Percentiles rank a stretch among this genome's conserved stretches.
phyloP scores from a whole-genome alignment of 2,113 vertebrate genomes.

The Strix aluco region DNA sequence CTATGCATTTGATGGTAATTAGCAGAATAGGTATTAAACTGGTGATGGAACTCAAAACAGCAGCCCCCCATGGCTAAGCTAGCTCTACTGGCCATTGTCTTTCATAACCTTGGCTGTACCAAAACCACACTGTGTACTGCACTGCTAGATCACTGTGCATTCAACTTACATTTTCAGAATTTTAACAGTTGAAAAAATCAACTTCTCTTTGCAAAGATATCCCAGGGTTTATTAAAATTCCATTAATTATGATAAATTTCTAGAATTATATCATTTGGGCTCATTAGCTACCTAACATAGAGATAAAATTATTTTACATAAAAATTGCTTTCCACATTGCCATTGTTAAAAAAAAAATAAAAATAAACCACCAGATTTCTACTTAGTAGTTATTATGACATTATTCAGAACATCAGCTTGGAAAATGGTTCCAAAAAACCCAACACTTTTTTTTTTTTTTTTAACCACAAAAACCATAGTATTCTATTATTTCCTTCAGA shows the following conservation, averaged over 20 bases:
- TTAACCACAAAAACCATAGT: background rate
- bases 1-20: background rate
- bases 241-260: background rate
- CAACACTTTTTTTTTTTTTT: background rate
- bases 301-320: background rate
- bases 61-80: fast-evolving
- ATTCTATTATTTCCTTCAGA: background rate
- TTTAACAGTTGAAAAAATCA: background rate
- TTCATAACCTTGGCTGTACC: background rate
- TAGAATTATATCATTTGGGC: conserved; percentile 11
- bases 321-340: background rate
- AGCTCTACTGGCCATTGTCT: background rate
- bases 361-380: background rate
- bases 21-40: background rate
- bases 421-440: background rate
- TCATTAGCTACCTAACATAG: conserved; percentile 12
- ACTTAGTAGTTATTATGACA: conserved; percentile 34
- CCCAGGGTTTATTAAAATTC: background rate
- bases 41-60: background rate
- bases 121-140: background rate
- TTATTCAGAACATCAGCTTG: conserved; percentile 47
- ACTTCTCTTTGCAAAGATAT: background rate
- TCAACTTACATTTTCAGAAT: background rate
- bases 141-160: fast-evolving
- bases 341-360: background rate